Conservation (phyloP, 2,797 vertebrate genomes). For the Loris lydekkerianus region DNA sequence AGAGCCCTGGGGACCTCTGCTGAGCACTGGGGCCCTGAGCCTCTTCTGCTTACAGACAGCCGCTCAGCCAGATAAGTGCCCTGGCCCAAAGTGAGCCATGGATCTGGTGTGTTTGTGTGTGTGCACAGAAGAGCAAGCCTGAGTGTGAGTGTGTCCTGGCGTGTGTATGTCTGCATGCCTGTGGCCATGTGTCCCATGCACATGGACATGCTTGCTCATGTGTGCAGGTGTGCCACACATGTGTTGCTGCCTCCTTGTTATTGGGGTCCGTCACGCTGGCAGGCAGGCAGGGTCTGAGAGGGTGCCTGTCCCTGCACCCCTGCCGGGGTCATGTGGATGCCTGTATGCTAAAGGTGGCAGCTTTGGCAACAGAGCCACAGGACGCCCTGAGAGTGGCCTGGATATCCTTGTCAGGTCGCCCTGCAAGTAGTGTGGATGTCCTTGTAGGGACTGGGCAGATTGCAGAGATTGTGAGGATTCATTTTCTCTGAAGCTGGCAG, state of each 20-base stretch:
- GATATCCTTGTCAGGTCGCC: neutral
- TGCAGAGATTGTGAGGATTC: neutral
- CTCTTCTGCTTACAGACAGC: neutral
- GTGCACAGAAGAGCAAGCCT: too few species aligned
- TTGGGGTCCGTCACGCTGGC: neutral
- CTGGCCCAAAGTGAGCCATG: neutral
- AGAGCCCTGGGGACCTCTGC: neutral
- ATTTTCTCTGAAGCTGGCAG: neutral
- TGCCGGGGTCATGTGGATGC: neutral
- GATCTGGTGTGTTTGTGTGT: neutral
- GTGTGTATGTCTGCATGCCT: neutral
- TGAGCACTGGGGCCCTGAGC: neutral
- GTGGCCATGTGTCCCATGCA: neutral
- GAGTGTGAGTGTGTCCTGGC: neutral
- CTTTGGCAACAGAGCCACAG: neutral
- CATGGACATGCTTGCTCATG: accelerated
- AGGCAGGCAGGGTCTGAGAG: neutral
- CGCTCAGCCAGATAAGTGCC: neutral
- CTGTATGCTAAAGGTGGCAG: neutral
- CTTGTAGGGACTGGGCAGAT: neutral
- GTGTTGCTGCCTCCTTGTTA: neutral
- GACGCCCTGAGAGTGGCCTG: neutral
- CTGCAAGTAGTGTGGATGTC: neutral
- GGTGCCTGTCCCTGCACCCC: neutral
- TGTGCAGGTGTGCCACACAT: neutral